These are phyloP conservation scores for Chaetoderma sp. DNA, from an alignment of 2,888 invertebrate species.

Conservation along the genomic window DNA sequence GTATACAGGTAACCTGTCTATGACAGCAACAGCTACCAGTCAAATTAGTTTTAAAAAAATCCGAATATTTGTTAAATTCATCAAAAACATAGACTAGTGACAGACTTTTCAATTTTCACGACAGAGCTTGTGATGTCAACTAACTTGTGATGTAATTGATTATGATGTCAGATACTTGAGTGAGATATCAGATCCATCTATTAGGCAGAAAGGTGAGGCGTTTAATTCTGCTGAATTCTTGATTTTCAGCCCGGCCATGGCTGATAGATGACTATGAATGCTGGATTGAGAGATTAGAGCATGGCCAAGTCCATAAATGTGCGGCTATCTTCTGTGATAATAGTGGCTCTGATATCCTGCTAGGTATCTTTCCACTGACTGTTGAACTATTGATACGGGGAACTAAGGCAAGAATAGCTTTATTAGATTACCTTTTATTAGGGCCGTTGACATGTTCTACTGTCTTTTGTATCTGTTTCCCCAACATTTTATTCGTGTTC, in stretches of 20 bases:
- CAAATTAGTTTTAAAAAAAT: too few relatives aligned
- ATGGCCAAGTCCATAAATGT: constrained; percentile 79
- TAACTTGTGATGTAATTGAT: too few relatives aligned
- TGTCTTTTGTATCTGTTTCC: too few relatives aligned
- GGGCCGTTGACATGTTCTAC: too few relatives aligned
- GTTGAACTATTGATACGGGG: constrained; percentile 83
- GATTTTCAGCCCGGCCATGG: constrained; percentile 82
- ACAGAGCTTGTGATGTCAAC: not conserved
- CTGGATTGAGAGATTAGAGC: constrained; percentile 80
- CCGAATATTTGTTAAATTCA: not conserved
- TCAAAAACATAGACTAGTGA: too few relatives aligned
- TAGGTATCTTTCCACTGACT: constrained; percentile 92
- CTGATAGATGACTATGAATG: constrained; percentile 86
- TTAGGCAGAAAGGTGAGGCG: too few relatives aligned
- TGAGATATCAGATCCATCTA: not conserved
- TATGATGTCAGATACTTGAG: too few relatives aligned
- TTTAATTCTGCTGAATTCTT: too few relatives aligned
- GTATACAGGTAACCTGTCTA: not conserved
- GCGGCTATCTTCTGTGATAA: constrained; percentile 96
- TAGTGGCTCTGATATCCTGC: constrained; percentile 92
- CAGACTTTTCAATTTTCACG: too few relatives aligned
- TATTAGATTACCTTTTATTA: too few relatives aligned
- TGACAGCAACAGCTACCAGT: too few relatives aligned
- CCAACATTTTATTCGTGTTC: too few relatives aligned
- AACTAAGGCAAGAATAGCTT: constrained; percentile 77